Conservation (phyloP, 2,113 vertebrate species). For the Apodemus sylvaticus region DNA sequence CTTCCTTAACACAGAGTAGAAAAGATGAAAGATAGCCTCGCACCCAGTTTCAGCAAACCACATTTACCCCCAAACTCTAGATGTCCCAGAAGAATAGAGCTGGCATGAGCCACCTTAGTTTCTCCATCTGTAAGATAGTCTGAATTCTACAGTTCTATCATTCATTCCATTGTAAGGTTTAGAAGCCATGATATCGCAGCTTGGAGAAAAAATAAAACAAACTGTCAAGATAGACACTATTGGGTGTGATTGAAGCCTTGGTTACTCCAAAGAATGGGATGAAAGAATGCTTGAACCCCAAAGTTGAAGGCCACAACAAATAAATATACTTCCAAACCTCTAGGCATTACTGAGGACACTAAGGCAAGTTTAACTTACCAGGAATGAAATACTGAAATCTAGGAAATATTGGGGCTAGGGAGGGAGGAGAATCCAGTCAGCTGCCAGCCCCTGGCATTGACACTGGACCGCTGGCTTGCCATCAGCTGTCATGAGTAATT, state of each 20-base stretch:
- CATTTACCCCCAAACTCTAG: neutral
- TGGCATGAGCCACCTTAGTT: neutral
- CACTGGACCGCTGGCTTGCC: neutral
- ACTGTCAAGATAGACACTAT: neutral
- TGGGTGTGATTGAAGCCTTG: neutral
- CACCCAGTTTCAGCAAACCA: neutral
- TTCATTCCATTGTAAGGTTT: neutral
- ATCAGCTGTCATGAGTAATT: slow-evolving; percentile 50
- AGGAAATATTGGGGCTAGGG: neutral
- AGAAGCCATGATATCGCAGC: neutral
- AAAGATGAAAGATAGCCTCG: neutral
- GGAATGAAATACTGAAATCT: neutral
- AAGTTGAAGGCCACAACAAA: neutral
- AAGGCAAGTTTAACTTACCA: neutral
- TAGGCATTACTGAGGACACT: neutral
- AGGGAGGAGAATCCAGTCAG: slow-evolving; percentile 36
- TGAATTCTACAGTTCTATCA: neutral
- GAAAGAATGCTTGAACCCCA: neutral
- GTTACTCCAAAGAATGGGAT: neutral
- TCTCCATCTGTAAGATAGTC: neutral
- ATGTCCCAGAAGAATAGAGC: neutral
- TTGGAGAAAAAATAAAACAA: neutral
- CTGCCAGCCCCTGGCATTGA: neutral
- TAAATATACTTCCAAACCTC: neutral
- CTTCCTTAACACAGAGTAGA: neutral